Evolutionary conservation across 2,113 vertebrate genomes (phyloP).

Genomic region (Datnioides undecimradiatus): DNA sequence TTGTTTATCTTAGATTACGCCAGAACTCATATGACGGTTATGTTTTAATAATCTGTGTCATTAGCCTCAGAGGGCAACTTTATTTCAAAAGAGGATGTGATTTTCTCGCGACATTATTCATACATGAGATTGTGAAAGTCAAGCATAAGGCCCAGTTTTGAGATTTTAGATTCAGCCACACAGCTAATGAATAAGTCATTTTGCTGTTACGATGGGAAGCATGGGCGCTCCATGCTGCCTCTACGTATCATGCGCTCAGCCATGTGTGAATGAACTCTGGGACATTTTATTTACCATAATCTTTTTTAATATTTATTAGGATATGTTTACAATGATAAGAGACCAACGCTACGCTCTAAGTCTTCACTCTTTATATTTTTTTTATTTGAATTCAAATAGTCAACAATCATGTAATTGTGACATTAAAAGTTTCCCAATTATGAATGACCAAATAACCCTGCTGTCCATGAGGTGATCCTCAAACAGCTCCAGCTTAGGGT

Average conservation of each 20-base stretch:
- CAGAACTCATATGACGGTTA: not conserved
- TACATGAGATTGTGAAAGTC: slow-evolving; percentile 9
- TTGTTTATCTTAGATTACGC: not conserved
- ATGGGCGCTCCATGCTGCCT: not conserved
- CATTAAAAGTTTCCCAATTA: too few relatives aligned
- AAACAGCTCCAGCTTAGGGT: too few relatives aligned
- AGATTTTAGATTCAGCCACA: not conserved
- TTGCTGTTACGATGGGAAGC: slow-evolving; percentile 5
- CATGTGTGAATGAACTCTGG: not conserved
- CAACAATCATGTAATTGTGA: too few relatives aligned
- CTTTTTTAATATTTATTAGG: not conserved
- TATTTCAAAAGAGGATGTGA: not conserved
- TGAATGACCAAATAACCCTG: too few relatives aligned
- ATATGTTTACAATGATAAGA: not conserved
- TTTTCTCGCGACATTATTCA: not conserved
- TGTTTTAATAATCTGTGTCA: not conserved
- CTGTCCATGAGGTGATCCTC: too few relatives aligned
- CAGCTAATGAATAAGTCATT: not conserved
- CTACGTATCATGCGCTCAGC: not conserved
- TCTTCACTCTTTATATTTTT: too few relatives aligned
- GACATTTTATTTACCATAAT: not conserved
- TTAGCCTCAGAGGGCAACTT: not conserved
- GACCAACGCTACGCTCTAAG: too few relatives aligned
- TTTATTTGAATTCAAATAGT: too few relatives aligned
- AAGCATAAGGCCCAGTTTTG: not conserved